phyloP scores from a whole-genome alignment of 2,797 vertebrate genomes.

The Percopsis omiscomaycus region DNA sequence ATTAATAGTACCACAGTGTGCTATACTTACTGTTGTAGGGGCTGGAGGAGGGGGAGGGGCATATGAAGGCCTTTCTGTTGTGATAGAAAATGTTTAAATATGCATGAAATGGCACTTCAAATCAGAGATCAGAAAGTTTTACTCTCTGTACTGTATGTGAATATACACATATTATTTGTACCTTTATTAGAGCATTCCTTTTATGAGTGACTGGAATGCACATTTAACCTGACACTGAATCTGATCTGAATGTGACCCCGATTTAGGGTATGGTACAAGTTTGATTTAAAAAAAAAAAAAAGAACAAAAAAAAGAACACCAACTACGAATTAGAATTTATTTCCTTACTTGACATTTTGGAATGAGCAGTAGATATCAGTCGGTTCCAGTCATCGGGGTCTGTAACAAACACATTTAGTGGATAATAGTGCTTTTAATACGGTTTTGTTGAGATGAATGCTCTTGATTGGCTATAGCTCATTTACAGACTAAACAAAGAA shows the following conservation, averaged over 20 bases:
- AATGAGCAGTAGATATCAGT: constrained; percentile 65
- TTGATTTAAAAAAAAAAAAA: background rate
- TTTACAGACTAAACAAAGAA: constrained; percentile 36
- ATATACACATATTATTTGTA: too few relatives aligned
- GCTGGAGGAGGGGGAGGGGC: constrained; percentile 95
- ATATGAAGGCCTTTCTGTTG: constrained; percentile 95
- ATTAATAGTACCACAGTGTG: too few relatives aligned
- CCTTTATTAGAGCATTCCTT: background rate
- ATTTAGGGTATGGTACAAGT: background rate
- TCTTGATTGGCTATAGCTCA: background rate
- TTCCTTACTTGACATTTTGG: constrained; percentile 97
- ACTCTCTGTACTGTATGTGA: too few relatives aligned
- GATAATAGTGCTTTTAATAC: background rate
- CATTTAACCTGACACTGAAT: background rate
- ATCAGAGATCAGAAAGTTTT: too few relatives aligned
- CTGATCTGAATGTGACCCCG: background rate
- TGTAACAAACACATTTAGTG: constrained; percentile 58
- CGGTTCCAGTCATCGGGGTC: constrained; percentile 57
- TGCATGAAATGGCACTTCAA: too few relatives aligned
- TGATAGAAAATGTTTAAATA: constrained; percentile 38
- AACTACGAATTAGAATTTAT: constrained; percentile 16
- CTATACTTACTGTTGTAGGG: constrained; percentile 94
- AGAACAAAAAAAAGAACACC: background rate
- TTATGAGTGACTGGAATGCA: background rate
- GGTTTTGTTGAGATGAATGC: background rate